These are phyloP conservation scores for Anarhynchus alexandrinus DNA, from an alignment of 2,113 vertebrate genomes.

Conservation along the genomic window DNA sequence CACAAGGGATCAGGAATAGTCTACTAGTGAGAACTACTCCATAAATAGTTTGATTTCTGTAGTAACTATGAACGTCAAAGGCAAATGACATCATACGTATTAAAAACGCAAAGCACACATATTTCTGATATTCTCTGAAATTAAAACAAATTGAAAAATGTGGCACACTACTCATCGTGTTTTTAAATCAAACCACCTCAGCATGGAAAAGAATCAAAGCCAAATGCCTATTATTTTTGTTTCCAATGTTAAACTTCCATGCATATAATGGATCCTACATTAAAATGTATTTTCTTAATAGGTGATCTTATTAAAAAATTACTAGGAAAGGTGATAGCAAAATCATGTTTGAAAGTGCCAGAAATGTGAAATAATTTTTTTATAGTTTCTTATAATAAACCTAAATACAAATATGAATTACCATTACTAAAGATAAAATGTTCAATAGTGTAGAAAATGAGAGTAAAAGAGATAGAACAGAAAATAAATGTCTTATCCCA, in stretches of 20 bases:
- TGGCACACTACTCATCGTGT: background rate
- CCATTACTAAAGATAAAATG: background rate
- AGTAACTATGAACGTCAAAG: slow-evolving; percentile 10
- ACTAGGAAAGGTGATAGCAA: background rate
- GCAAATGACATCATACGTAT: background rate
- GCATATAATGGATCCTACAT: background rate
- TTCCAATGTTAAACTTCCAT: background rate
- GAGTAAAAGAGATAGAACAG: background rate
- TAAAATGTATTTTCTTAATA: background rate
- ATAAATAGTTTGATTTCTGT: slow-evolving; percentile 54
- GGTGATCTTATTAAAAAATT: background rate
- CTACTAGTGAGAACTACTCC: slow-evolving; percentile 42
- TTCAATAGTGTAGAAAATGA: background rate
- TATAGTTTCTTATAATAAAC: background rate
- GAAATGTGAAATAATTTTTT: background rate
- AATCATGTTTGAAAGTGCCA: background rate
- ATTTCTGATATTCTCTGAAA: background rate
- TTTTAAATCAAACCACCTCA: background rate
- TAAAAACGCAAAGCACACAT: background rate
- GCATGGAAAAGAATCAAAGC: background rate
- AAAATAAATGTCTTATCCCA: background rate
- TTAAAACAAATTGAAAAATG: background rate
- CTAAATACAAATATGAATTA: background rate
- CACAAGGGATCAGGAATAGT: slow-evolving; percentile 46
- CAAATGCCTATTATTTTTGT: background rate